These are phyloP conservation scores for Tyrophagus putrescentiae DNA, from an alignment of 1,140 invertebrate genomes.

Conservation along the genomic window DNA sequence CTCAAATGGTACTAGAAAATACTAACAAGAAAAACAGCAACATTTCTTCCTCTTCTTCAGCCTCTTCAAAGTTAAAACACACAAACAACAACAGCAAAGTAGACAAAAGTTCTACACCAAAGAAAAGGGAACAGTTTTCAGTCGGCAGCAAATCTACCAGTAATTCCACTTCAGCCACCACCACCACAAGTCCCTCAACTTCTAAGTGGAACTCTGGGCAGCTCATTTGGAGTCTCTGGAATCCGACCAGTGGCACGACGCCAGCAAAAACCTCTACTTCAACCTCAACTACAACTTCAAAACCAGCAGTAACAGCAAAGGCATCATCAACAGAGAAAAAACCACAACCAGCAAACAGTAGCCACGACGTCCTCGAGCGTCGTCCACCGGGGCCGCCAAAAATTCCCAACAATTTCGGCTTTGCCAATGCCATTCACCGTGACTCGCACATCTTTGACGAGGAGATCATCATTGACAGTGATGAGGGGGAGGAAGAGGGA, in stretches of 20 bases:
- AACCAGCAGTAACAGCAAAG: not conserved
- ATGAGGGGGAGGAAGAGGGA: not conserved
- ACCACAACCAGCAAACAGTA: not conserved
- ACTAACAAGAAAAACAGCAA: conserved; percentile 5
- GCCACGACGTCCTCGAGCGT: not conserved
- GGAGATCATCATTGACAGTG: not conserved
- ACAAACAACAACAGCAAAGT: too few species aligned
- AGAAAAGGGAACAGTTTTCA: too few species aligned
- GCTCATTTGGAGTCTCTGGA: too few species aligned
- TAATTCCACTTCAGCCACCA: too few species aligned
- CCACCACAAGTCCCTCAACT: too few species aligned
- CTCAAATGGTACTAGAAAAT: not conserved
- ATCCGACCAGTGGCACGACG: too few species aligned
- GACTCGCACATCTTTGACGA: not conserved
- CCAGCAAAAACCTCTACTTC: not conserved
- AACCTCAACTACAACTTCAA: not conserved
- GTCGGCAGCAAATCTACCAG: too few species aligned
- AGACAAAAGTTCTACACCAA: too few species aligned
- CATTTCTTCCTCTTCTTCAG: too few species aligned
- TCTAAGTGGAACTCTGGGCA: too few species aligned
- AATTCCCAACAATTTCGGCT: conserved; percentile 16
- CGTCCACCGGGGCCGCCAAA: conserved; percentile 17
- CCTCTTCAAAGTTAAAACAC: too few species aligned
- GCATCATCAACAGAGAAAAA: not conserved
- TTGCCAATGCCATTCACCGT: not conserved